Evolutionary conservation across 2,113 vertebrate genomes (phyloP).

Genomic region (Fulica atra): DNA sequence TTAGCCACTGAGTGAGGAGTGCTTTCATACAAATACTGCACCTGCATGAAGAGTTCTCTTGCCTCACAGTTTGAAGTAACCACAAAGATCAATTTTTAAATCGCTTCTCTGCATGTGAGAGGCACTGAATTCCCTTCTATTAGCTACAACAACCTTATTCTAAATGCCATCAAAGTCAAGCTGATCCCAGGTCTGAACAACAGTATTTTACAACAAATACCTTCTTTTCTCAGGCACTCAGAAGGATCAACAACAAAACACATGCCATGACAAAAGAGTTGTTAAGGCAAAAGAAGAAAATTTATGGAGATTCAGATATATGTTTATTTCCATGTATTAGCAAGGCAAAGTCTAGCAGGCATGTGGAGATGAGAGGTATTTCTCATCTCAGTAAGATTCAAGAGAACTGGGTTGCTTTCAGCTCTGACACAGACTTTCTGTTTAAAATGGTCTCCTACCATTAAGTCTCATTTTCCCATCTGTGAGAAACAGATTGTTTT

Average conservation of each 20-base stretch:
- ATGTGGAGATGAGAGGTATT: background rate
- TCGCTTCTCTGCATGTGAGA: background rate
- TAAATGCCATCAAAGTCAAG: background rate
- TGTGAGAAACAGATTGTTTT: background rate
- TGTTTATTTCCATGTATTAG: background rate
- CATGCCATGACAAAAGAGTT: fast-evolving
- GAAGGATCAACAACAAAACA: background rate
- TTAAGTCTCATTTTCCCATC: background rate
- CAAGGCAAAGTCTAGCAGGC: background rate
- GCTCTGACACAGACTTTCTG: background rate
- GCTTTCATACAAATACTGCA: background rate
- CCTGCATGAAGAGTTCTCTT: background rate
- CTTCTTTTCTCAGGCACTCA: background rate
- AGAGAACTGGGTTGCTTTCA: background rate
- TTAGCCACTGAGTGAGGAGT: background rate
- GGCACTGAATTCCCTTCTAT: background rate
- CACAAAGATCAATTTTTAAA: background rate
- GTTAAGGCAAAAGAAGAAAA: background rate
- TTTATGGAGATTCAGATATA: background rate
- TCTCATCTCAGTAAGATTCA: background rate
- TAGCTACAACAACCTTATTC: background rate
- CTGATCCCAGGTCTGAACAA: background rate
- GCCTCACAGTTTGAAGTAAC: background rate
- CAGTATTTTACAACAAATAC: background rate
- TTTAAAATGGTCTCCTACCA: background rate